Evolutionary conservation across 2,113 vertebrate species (phyloP).

Genomic region (Zosterops japonicus): DNA sequence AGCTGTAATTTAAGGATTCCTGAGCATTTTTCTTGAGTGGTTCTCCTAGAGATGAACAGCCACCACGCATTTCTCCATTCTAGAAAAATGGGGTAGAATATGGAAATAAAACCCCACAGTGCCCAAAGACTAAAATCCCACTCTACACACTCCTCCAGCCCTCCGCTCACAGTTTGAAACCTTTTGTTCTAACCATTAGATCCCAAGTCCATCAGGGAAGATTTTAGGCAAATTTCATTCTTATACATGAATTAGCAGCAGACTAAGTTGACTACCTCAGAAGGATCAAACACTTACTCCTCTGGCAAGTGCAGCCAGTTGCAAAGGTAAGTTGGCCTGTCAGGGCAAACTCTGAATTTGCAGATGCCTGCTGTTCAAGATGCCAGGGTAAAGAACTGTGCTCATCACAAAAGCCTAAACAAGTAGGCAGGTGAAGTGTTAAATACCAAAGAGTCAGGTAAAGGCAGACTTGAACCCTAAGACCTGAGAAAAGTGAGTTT

Average conservation of each 20-base stretch:
- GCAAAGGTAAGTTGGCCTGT: neutral
- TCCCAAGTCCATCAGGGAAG: neutral
- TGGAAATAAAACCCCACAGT: neutral
- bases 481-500: neutral
- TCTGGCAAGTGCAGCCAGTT: neutral
- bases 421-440: neutral
- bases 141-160: neutral
- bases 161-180: neutral
- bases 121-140: neutral
- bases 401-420: neutral
- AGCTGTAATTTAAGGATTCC: neutral
- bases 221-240: neutral
- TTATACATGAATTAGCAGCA: neutral
- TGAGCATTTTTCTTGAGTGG: neutral
- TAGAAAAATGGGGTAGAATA: neutral
- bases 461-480: neutral
- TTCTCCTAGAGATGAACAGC: neutral
- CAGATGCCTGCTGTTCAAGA: neutral
- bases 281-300: neutral
- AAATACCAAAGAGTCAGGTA: neutral
- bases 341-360: neutral
- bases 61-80: neutral
- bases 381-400: neutral
- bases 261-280: neutral
- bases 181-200: neutral